Conservation (phyloP, 2,797 vertebrate genomes). For the Clarias fuscus region DNA sequence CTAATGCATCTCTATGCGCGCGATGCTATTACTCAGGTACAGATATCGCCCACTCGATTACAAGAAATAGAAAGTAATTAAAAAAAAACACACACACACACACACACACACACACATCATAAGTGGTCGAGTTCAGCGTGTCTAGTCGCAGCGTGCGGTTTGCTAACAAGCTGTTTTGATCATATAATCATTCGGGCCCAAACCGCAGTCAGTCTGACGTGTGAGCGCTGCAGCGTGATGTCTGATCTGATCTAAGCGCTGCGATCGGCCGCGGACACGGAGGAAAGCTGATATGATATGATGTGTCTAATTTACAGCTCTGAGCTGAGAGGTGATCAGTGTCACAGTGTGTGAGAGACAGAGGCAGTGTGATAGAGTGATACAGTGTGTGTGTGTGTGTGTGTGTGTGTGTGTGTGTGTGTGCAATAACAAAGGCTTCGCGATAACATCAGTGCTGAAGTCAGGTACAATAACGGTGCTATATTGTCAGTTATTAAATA, state of each 20-base stretch:
- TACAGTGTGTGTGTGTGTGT: not conserved
- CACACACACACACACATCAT: too few species aligned
- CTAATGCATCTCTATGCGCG: slow-evolving; percentile 47
- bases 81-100: not conserved
- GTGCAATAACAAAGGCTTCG: too few species aligned
- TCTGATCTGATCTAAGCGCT: slow-evolving; percentile 80
- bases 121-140: slow-evolving; percentile 48
- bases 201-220: slow-evolving; percentile 74
- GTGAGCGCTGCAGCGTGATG: slow-evolving; percentile 69
- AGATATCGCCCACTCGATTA: slow-evolving; percentile 42
- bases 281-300: slow-evolving; percentile 72
- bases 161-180: slow-evolving; percentile 79
- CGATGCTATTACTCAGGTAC: slow-evolving; percentile 41
- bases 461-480: not conserved
- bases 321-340: slow-evolving; percentile 63
- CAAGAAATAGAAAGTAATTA: slow-evolving; percentile 52
- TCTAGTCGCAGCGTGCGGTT: slow-evolving; percentile 69
- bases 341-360: slow-evolving; percentile 10
- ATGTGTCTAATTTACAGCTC: slow-evolving; percentile 54
- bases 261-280: slow-evolving; percentile 57
- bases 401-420: not conserved
- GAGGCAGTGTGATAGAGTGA: slow-evolving; percentile 9
- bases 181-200: slow-evolving; percentile 76
- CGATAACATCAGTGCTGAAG: too few species aligned
- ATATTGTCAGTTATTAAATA: not conserved